Percentiles rank a stretch among this genome's conserved stretches.
These are phyloP conservation scores for Calypte anna DNA, from an alignment of 2,113 vertebrate genomes.

Conservation along the genomic window DNA sequence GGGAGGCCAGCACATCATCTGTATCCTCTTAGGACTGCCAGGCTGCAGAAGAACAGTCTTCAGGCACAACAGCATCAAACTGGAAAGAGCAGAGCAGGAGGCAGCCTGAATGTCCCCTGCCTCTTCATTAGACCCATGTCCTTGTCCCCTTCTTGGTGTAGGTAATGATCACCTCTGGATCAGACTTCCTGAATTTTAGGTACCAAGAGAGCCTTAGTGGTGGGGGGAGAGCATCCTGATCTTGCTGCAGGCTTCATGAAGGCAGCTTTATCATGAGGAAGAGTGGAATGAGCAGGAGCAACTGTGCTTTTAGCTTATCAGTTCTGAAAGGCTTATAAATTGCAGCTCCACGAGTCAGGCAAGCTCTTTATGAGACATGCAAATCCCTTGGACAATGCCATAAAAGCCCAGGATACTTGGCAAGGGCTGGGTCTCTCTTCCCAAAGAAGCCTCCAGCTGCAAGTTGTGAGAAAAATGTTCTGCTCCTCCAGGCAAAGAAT, in stretches of 20 bases:
- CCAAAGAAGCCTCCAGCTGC: neutral
- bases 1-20: neutral
- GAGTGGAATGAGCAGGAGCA: neutral
- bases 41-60: neutral
- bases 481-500: neutral
- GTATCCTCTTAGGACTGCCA: neutral
- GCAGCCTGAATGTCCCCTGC: neutral
- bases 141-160: neutral
- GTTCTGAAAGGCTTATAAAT: constrained; percentile 31
- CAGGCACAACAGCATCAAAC: neutral
- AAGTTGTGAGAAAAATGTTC: neutral
- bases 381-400: neutral
- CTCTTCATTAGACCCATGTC: neutral
- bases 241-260: neutral
- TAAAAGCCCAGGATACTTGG: neutral
- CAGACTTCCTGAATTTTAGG: neutral
- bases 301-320: neutral
- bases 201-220: neutral
- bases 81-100: neutral
- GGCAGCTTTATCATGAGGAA: neutral
- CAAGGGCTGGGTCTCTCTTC: neutral
- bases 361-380: neutral
- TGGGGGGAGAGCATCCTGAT: neutral
- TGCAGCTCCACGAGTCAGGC: neutral
- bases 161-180: neutral